phyloP scores from a whole-genome alignment of 2,797 vertebrate genomes.

The Characodon lateralis region DNA sequence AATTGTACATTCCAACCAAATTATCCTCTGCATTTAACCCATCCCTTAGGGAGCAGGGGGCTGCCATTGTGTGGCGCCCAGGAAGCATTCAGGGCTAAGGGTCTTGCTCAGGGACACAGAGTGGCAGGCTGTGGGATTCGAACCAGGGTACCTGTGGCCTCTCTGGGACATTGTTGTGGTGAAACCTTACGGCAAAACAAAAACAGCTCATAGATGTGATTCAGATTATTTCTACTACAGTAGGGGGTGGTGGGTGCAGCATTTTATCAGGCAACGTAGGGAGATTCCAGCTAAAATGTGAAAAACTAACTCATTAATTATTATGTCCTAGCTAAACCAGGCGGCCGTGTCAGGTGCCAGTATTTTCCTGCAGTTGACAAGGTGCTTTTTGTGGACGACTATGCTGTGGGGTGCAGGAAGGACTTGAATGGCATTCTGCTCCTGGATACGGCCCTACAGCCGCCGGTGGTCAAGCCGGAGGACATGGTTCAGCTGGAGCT shows the following conservation, averaged over 20 bases:
- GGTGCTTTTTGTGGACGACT: conserved; percentile 98
- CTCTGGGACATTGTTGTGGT: neutral
- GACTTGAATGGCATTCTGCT: conserved; percentile 98
- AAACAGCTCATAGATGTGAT: neutral
- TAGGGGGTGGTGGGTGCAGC: neutral
- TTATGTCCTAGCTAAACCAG: conserved; percentile 88
- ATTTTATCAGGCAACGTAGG: neutral
- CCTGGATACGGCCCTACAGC: conserved; percentile 97
- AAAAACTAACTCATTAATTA: neutral
- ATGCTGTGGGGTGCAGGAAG: conserved; percentile 97
- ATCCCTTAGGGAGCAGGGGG: no score
- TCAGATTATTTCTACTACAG: neutral
- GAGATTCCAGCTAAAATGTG: neutral
- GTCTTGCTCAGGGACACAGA: no score
- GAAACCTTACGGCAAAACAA: neutral
- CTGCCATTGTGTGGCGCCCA: no score
- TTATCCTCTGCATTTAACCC: no score
- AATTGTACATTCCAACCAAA: no score
- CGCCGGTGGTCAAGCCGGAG: conserved; percentile 95
- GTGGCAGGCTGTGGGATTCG: no score
- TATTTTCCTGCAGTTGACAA: conserved; percentile 99
- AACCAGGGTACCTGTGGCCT: no score
- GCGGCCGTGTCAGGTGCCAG: conserved; percentile 96
- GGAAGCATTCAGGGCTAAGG: no score
- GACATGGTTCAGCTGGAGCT: conserved; percentile 97